Evolutionary conservation across 2,888 invertebrate species (phyloP).

Genomic region (Tenodera sinensis): DNA sequence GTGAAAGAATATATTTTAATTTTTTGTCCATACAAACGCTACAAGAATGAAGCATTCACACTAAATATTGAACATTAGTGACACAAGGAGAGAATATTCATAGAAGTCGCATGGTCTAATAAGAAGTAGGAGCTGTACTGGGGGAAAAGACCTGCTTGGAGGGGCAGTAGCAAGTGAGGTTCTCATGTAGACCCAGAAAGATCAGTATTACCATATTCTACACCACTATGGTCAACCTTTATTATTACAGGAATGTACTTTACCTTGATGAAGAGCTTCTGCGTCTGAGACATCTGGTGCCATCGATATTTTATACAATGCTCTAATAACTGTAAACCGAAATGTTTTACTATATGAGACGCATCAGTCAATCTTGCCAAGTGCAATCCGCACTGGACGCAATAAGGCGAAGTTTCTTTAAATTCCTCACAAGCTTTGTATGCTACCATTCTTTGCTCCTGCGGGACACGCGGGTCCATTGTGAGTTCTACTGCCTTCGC

Average conservation of each 20-base stretch:
- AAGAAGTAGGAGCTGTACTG: too few species aligned
- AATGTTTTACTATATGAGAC: slow-evolving; percentile 78
- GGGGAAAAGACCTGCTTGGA: too few species aligned
- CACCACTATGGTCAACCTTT: too few species aligned
- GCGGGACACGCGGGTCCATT: slow-evolving; percentile 73
- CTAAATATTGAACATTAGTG: too few species aligned
- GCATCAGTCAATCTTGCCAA: slow-evolving; percentile 71
- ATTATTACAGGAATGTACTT: not conserved
- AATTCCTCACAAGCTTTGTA: slow-evolving; percentile 59
- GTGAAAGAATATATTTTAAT: too few species aligned
- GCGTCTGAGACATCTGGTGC: slow-evolving; percentile 82
- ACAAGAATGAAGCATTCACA: too few species aligned
- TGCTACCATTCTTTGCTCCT: slow-evolving; percentile 73
- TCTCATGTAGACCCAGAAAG: too few species aligned
- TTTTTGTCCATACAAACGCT: too few species aligned
- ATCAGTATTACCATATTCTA: too few species aligned
- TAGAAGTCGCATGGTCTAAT: too few species aligned
- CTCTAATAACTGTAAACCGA: slow-evolving; percentile 90
- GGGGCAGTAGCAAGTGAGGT: too few species aligned
- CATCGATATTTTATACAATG: slow-evolving; percentile 90
- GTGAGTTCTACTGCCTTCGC: slow-evolving; percentile 78
- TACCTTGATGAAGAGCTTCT: slow-evolving; percentile 85
- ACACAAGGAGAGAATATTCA: too few species aligned
- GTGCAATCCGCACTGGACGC: slow-evolving; percentile 81
- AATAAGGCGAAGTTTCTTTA: slow-evolving; percentile 81